Conservation (phyloP, 37 sponge, comb jelly and placozoan species). For the Trichoplax adhaerens region DNA sequence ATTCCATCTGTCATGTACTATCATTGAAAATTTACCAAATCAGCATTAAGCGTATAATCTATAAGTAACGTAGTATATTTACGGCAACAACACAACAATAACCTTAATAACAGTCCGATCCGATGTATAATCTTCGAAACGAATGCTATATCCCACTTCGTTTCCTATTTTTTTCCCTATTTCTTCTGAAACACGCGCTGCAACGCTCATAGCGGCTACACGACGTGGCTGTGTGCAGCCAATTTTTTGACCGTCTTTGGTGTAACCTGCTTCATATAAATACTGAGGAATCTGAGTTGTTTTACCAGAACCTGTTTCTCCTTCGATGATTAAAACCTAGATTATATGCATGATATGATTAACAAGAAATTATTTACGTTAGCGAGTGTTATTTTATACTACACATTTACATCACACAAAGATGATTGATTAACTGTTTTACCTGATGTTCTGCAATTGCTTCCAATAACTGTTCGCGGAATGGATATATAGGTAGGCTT, state of each 20-base stretch:
- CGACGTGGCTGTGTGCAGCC: constrained; percentile 96
- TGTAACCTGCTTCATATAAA: constrained; percentile 54
- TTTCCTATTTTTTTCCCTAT: constrained; percentile 88
- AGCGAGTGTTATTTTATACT: too few species aligned
- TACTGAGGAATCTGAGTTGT: constrained; percentile 99
- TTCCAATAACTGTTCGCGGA: constrained; percentile 58
- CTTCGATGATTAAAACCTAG: constrained; percentile 80
- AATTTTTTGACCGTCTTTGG: constrained; percentile 55
- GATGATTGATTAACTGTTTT: not conserved
- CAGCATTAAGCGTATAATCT: not conserved
- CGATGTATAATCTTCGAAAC: constrained; percentile 99
- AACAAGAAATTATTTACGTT: too few species aligned
- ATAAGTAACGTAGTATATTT: not conserved
- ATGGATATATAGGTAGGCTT: constrained; percentile 80
- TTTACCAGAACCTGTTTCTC: constrained; percentile 97
- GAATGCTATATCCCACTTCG: constrained; percentile 91
- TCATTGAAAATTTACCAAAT: not conserved
- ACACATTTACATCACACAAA: too few species aligned
- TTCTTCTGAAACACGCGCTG: constrained; percentile 90
- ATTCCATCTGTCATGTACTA: constrained; percentile 99
- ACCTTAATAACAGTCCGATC: constrained; percentile 76
- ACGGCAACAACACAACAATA: not conserved
- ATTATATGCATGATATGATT: not conserved
- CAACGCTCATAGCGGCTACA: constrained; percentile 99
- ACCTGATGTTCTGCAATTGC: constrained; percentile 84